Conservation (phyloP, 2,113 vertebrate genomes). For the Mastomys coucha region DNA sequence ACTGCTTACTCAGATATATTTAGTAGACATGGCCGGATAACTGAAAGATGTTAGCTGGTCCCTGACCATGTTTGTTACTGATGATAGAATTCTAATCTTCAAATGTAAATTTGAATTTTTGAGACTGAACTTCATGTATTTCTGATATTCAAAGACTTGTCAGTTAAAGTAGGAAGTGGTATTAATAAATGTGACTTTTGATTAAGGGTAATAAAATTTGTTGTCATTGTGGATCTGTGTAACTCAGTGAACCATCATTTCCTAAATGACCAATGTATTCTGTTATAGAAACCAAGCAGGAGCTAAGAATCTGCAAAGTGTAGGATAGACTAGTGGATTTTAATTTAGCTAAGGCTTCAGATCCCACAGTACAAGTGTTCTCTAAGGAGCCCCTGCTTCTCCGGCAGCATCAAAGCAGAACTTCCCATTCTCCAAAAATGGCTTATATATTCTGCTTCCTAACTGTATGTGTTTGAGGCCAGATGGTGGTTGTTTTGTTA, state of each 20-base stretch:
- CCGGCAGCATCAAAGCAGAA: neutral
- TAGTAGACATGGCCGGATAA: slow-evolving; percentile 22
- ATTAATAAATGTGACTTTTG: slow-evolving; percentile 37
- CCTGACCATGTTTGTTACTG: neutral
- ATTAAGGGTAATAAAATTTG: neutral
- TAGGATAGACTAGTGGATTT: neutral
- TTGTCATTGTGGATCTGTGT: neutral
- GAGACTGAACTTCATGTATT: slow-evolving; percentile 22
- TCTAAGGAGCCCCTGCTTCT: slow-evolving; percentile 13
- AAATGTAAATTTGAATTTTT: slow-evolving; percentile 58
- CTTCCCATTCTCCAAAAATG: neutral
- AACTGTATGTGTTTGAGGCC: neutral
- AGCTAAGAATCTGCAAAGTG: neutral
- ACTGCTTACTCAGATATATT: neutral
- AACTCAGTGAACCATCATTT: neutral
- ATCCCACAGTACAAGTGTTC: slow-evolving; percentile 2
- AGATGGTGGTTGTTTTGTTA: neutral
- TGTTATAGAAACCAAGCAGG: neutral
- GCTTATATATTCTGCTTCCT: neutral
- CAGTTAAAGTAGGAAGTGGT: neutral
- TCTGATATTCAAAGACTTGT: slow-evolving; percentile 32
- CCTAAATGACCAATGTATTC: neutral
- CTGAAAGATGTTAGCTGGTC: neutral
- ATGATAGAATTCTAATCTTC: slow-evolving; percentile 27
- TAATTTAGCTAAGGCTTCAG: slow-evolving; percentile 6